Base-by-base conservation (phyloP, 2,113 vertebrate species). In the Poeciliopsis occidentalis region DNA sequence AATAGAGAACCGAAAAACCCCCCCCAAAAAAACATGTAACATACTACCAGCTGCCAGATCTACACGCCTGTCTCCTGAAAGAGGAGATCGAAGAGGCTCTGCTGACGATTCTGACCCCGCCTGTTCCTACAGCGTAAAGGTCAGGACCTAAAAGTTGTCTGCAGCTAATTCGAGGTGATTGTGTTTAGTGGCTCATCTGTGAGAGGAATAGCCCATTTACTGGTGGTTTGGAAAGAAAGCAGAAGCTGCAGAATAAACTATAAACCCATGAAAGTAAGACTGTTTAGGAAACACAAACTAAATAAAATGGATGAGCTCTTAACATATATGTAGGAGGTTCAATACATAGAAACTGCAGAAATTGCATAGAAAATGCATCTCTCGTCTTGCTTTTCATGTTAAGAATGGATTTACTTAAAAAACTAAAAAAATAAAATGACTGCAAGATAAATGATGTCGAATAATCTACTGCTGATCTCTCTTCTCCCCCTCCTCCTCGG, bases 91-190 rank as follows among this genome's bases (percentile, higher is more conserved):
- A 62, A 60, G 67, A 6, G 12, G 1, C 39, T 34, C 66, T 22
- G 51, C 7, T 73, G 2, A 66, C 4, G 34, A 78, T 76, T 80
- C 41, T 60, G 39, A 79, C 30, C 60, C 70, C 65, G 44, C 12
- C 65, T 84, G 79, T 66, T 57, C 78, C 27, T 57, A 44, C 64
- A 64, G 60, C 26, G 10, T 0, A 39, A 63, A 78, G 51, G 78
- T 69, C 54, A 75, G 41, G 27, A 47, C 63, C 41, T 39, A 64
- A 76, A 76, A 29, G 41, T 0, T 34, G 60, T 57, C 47, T 71
- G 61, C 61, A 29, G 80, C 29, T 80, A 67, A 82, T 32, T 3
- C 76, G 84, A 88, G 80, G 74, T 85, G 85, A 86, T 72, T 67
- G 62, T 73, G 71, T 84, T 67, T 76, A 69, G 60, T 62, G 79